Evolutionary conservation across 2,113 vertebrate genomes (phyloP).

Genomic region (Zapus hudsonius): DNA sequence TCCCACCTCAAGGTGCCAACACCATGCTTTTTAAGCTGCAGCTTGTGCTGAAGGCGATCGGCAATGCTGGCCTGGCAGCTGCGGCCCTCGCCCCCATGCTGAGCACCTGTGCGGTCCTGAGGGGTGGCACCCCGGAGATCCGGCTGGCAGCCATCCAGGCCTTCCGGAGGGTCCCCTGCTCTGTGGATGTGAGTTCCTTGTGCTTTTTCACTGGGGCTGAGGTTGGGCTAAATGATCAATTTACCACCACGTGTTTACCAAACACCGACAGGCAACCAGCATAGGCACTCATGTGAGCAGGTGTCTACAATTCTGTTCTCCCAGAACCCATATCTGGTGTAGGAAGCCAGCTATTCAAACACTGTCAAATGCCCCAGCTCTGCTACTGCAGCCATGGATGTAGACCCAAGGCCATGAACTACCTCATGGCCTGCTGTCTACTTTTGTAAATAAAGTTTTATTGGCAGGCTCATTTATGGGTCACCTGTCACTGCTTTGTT

Average conservation of each 20-base stretch:
- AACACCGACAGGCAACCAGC: background rate
- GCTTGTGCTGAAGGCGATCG: constrained; percentile 89
- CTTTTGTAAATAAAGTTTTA: background rate
- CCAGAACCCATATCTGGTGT: background rate
- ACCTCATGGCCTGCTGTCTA: background rate
- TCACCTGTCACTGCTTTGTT: background rate
- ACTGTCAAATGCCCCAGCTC: background rate
- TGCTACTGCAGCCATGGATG: background rate
- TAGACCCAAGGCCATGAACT: background rate
- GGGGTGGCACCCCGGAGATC: constrained; percentile 75
- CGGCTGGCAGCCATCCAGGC: constrained; percentile 88
- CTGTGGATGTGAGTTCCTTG: constrained; percentile 84
- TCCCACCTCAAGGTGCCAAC: background rate
- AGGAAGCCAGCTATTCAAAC: background rate
- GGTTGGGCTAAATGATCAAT: too few species aligned
- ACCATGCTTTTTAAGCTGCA: constrained; percentile 81
- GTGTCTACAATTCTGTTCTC: background rate
- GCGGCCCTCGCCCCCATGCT: constrained; percentile 81
- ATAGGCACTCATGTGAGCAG: fast-evolving
- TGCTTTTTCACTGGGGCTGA: background rate
- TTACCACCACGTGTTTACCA: background rate
- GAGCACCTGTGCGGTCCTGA: constrained; percentile 80
- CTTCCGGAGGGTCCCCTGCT: constrained; percentile 91
- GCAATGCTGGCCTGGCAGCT: constrained; percentile 87
- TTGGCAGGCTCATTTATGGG: background rate